These are phyloP conservation scores for Drosophila sordidapex DNA, from an alignment of 2,888 invertebrate genomes.

Conservation along the genomic window DNA sequence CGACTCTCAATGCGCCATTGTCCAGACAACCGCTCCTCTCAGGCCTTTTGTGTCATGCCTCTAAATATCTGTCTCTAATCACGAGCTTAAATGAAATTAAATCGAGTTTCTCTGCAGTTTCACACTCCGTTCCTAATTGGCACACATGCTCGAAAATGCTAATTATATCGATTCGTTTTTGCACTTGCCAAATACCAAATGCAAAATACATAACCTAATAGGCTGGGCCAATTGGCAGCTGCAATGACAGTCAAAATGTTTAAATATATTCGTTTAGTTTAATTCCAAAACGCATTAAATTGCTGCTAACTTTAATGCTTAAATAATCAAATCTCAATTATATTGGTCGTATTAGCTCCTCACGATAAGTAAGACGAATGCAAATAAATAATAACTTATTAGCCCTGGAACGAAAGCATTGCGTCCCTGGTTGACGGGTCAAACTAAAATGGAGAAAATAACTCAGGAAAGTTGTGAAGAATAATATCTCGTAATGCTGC, in stretches of 20 bases:
- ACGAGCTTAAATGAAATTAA: constrained; percentile 57
- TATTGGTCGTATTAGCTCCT: not conserved
- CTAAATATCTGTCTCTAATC: constrained; percentile 38
- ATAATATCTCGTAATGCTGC: constrained; percentile 64
- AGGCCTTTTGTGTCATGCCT: constrained; percentile 55
- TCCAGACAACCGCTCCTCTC: constrained; percentile 39
- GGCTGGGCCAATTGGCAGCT: not conserved
- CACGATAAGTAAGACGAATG: not conserved
- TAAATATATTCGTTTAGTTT: not conserved
- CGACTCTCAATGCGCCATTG: constrained; percentile 55
- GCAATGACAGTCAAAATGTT: not conserved
- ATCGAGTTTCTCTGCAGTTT: constrained; percentile 50
- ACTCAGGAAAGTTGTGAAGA: constrained; percentile 53
- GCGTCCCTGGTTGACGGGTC: not conserved
- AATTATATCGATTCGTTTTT: constrained; percentile 38
- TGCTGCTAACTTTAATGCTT: not conserved
- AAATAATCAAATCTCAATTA: not conserved
- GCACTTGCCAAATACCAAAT: constrained; percentile 11
- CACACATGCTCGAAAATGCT: constrained; percentile 14
- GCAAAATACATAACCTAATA: constrained; percentile 36
- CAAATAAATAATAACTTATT: not conserved
- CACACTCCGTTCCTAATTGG: constrained; percentile 45
- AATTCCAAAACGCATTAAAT: not conserved
- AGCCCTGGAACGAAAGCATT: not conserved
- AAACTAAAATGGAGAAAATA: constrained; percentile 49